Conservation (phyloP, 2,113 vertebrate genomes). For the Ctenomys sociabilis region DNA sequence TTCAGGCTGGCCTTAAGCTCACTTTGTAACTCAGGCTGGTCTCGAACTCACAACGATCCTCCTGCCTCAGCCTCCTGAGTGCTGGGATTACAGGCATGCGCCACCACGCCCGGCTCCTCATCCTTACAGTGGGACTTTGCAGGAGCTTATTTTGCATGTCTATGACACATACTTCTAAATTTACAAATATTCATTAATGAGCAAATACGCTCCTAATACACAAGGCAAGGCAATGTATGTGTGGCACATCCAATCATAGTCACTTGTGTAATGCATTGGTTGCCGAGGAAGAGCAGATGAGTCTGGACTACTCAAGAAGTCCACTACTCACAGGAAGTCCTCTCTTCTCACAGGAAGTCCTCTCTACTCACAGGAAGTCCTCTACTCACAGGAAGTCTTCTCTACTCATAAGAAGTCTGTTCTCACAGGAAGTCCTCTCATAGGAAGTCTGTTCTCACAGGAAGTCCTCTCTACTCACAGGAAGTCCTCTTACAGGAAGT, state of each 20-base stretch:
- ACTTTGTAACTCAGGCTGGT: too few species aligned
- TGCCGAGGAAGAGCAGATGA: background rate
- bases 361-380: background rate
- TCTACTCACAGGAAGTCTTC: background rate
- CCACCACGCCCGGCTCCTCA: too few species aligned
- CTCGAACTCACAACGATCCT: too few species aligned
- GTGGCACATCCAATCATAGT: too few species aligned
- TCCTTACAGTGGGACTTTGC: background rate
- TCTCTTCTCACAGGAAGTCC: background rate
- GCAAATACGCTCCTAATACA: background rate
- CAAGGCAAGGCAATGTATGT: background rate
- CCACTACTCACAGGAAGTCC: background rate
- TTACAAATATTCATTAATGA: background rate
- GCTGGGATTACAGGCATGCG: too few species aligned
- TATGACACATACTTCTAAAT: background rate
- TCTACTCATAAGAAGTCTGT: accelerated
- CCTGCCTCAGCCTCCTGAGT: too few species aligned
- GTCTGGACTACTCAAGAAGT: background rate
- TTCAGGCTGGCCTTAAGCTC: too few species aligned
- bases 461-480: background rate
- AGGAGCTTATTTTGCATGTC: background rate
- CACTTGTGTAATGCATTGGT: background rate
- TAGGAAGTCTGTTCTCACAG: background rate
- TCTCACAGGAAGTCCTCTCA: background rate
- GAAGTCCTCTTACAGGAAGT: background rate